Percentiles rank a stretch among this genome's conserved stretches.
Evolutionary conservation across 2,888 invertebrate genomes (phyloP).

Genomic region (Agrochola lota): DNA sequence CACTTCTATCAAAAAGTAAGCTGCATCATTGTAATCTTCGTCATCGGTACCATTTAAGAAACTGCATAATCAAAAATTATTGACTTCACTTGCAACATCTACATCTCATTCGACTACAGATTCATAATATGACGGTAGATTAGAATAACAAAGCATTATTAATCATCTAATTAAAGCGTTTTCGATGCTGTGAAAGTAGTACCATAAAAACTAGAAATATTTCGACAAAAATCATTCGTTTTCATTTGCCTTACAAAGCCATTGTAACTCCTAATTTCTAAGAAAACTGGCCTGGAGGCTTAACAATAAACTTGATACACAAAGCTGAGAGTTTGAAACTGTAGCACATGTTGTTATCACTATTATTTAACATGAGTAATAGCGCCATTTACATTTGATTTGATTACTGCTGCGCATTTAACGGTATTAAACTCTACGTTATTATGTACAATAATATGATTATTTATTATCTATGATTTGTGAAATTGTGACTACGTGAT

Average conservation of each 20-base stretch:
- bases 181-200: not conserved
- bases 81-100: not conserved
- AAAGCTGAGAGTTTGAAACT: conserved; percentile 47
- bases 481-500: not conserved
- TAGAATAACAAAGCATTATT: not conserved
- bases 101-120: not conserved
- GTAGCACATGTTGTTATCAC: conserved; percentile 68
- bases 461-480: not conserved
- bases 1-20: conserved; percentile 92
- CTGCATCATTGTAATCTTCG: conserved; percentile 88
- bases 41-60: conserved; percentile 81
- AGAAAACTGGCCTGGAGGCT: conserved; percentile 68
- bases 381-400: conserved; percentile 52
- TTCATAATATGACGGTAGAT: not conserved
- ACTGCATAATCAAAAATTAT: conserved; percentile 63
- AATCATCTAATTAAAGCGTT: not conserved
- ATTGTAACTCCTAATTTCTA: conserved; percentile 35
- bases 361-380: conserved; percentile 71
- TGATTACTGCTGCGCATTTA: conserved; percentile 50
- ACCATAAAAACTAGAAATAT: not conserved
- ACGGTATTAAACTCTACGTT: conserved; percentile 24
- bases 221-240: not conserved
- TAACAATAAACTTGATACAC: conserved; percentile 65
- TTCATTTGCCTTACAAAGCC: conserved; percentile 24
- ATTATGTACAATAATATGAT: not conserved